These are phyloP conservation scores for Oxycera nigricornis DNA, from an alignment of 2,888 invertebrate species.

Conservation along the genomic window DNA sequence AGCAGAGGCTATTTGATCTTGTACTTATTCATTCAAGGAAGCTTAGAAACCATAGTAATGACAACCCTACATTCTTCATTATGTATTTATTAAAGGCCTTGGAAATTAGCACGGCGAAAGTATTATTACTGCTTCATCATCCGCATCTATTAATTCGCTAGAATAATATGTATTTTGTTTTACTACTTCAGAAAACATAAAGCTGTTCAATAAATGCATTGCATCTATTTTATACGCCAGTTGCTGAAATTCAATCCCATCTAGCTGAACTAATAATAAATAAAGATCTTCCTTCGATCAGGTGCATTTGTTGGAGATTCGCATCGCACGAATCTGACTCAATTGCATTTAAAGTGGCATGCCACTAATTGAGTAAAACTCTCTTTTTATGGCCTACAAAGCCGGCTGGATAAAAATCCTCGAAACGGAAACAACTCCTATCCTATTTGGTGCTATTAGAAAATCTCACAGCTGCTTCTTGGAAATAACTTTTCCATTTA, in stretches of 20 bases:
- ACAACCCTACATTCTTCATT: no score
- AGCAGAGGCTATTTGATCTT: no score
- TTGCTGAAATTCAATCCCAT: background rate
- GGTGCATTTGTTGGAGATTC: background rate
- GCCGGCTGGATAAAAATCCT: background rate
- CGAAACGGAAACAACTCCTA: background rate
- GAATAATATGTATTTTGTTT: no score
- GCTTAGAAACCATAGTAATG: no score
- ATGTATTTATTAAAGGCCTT: no score
- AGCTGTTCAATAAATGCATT: no score
- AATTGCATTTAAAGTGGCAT: background rate
- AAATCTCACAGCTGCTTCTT: constrained; percentile 13
- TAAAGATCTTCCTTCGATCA: background rate
- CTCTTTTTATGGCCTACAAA: background rate
- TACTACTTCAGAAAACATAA: no score
- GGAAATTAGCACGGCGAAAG: no score
- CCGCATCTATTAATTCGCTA: no score
- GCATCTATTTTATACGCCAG: no score
- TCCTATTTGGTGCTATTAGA: background rate
- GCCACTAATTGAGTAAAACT: constrained; percentile 1
- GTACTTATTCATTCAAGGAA: no score
- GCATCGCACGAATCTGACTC: background rate
- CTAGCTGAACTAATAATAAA: background rate
- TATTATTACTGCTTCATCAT: no score
- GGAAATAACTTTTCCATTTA: constrained; percentile 17